Base-by-base conservation (phyloP, 1,140 invertebrate species). In the Laodelphax striatellus region DNA sequence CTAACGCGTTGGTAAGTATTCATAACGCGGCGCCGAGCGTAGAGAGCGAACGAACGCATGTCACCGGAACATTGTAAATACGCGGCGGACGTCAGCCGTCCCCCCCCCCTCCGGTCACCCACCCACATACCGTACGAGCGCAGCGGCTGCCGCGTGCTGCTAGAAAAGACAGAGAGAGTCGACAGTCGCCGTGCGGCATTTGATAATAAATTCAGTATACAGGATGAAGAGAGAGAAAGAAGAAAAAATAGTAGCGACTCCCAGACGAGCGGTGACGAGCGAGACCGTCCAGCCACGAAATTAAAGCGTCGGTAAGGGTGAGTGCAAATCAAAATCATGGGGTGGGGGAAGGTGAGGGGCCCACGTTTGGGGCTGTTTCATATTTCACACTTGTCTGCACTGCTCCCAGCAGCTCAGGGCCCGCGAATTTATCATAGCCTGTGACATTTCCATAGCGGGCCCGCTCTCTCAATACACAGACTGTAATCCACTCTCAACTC, bases 371-470 rank as follows among this genome's bases (percentile, higher is more conserved):
- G 34, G 46, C 46, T 50, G 46, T 50, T 50, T 50, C 46, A 50
- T 50, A 50, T 50, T 50, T 50, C 46, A 50, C 46, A 50, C 46
- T 50, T 50, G 46, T 50, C 46, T 50, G 46, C 46, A 50, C 46
- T 11, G 34, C 34, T 11, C 34, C 34, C 8, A 14, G 46, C 46
- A 10, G 34, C 34, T 38, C 34, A 11, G 34, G 46, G 46, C 16
- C 14, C 16, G 46, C 46, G 46, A 50, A 50, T 50, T 50, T 50
- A 50, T 50, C 46, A 50, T 50, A 17, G 46, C 21, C 16, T 22
- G 16, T 50, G 46, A 50, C 46, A 50, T 50, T 50, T 50, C 46
- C 46, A 50, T 50, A 17, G 46, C 16, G 46, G 11, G 46, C 6
- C 14, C 21, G 46, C 16, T 50, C 6, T 50, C 34, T 38, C 34